phyloP scores from a whole-genome alignment of 2,797 vertebrate genomes.

The Sciurus carolinensis region DNA sequence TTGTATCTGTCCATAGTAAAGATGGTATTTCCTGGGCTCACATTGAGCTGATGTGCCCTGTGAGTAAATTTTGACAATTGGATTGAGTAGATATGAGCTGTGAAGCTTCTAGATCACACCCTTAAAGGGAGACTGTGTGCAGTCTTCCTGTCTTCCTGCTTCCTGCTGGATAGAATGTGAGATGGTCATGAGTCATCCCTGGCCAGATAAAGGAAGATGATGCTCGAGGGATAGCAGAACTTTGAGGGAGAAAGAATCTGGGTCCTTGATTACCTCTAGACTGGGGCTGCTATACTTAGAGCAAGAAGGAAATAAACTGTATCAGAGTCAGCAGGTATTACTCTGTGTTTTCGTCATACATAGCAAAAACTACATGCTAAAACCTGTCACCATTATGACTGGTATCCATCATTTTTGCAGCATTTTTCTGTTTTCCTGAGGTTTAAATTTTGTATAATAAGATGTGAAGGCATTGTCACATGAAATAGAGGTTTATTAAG shows the following conservation, averaged over 20 bases:
- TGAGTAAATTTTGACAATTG: constrained; percentile 59
- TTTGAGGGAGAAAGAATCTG: background rate
- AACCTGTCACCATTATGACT: background rate
- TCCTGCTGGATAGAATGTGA: background rate
- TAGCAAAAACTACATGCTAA: background rate
- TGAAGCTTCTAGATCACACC: background rate
- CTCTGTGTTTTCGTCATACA: background rate
- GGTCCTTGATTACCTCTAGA: background rate
- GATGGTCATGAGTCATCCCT: background rate
- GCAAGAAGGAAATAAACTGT: background rate
- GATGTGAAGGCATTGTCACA: background rate
- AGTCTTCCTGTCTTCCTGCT: background rate
- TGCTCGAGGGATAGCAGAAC: background rate
- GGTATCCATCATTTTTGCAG: background rate
- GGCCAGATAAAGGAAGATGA: background rate
- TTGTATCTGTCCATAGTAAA: background rate
- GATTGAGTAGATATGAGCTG: background rate
- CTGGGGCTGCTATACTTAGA: background rate
- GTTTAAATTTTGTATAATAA: background rate
- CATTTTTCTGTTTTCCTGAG: background rate
- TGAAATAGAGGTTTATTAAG: constrained; percentile 63
- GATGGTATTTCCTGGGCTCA: background rate
- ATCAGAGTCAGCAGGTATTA: background rate
- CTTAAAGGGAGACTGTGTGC: background rate
- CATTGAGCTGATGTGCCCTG: background rate